Evolutionary conservation across 2,888 invertebrate species (phyloP), one percentile per base, ranked within the genome.

Genomic region (Pterobdella sp.): DNA sequence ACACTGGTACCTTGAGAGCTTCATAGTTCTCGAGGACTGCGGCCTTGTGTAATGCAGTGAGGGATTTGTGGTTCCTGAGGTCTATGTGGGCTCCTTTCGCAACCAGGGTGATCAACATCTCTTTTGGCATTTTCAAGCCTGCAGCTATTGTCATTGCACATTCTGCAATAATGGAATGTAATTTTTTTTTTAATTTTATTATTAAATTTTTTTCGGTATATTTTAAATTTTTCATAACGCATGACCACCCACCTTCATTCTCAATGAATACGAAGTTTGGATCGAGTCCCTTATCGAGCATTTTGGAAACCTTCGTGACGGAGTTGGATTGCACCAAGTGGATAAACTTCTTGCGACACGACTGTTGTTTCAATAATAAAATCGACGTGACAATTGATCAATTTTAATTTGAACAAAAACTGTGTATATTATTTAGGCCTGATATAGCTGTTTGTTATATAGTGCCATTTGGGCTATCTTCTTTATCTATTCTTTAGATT

Each of bases 191-290:
- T n/a, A n/a, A n/a, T n/a, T n/a, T n/a, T n/a, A n/a, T n/a, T n/a
- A n/a, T n/a, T n/a, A n/a, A n/a, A n/a, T n/a, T n/a, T n/a, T n/a
- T n/a, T n/a, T n/a, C n/a, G n/a, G n/a, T n/a, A n/a, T n/a, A n/a
- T n/a, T n/a, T n/a, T n/a, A n/a, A n/a, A n/a, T n/a, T n/a, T n/a
- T n/a, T n/a, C n/a, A n/a, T n/a, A n/a, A n/a, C n/a, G n/a, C n/a
- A n/a, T n/a, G n/a, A n/a, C n/a, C n/a, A n/a, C 84, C 85, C 85
- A 93, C 93, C 93, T 85, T 95, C 95, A 77, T 92, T 91, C 81
- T 95, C 94, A 77, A 90, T 90, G 85, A 96, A 96, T 85, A 97
- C 96, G 84, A 96, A 97, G 87, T 98, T 98, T 0, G 97, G 96
- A 86, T 98, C 98, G 79, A 97, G 87, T 74, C 97, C 98, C 85